Conservation (phyloP, 2,888 invertebrate genomes). For the Achlya flavicornis region DNA sequence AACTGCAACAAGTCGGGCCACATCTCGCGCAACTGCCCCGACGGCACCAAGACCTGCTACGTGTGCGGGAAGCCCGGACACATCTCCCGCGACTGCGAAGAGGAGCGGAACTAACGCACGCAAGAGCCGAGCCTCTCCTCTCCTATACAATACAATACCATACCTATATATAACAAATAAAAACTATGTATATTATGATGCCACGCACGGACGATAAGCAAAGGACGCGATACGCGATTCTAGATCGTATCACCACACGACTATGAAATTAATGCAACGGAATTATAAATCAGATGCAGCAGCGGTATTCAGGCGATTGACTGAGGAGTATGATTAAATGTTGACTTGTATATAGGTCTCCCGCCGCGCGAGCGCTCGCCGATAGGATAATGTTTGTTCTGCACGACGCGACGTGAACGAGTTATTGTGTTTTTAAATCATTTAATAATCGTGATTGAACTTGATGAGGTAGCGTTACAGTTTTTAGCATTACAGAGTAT, state of each 20-base stretch:
- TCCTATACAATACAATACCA: constrained; percentile 42
- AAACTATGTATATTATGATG: constrained; percentile 78
- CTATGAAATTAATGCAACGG: constrained; percentile 74
- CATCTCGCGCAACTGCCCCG: constrained; percentile 93
- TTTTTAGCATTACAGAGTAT: constrained; percentile 84
- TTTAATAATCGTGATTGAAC: constrained; percentile 83
- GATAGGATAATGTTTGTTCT: constrained; percentile 80
- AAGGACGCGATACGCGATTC: constrained; percentile 76
- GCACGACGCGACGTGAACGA: constrained; percentile 74
- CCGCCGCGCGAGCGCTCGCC: constrained; percentile 44
- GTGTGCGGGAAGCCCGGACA: constrained; percentile 96
- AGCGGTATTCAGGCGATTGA: constrained; percentile 52
- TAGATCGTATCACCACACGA: constrained; percentile 72
- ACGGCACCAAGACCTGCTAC: constrained; percentile 95
- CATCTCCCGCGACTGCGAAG: constrained; percentile 95
- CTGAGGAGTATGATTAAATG: constrained; percentile 75
- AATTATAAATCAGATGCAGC: constrained; percentile 75
- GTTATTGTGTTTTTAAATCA: constrained; percentile 83
- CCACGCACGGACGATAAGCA: constrained; percentile 83
- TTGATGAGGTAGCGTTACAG: constrained; percentile 83
- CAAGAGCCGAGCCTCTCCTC: constrained; percentile 45
- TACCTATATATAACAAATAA: constrained; percentile 35
- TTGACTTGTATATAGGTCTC: constrained; percentile 80
- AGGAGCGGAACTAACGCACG: constrained; percentile 86
- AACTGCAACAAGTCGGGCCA: constrained; percentile 97